A percentile compares a stretch with the other conserved stretches of the same genome.
Conservation (phyloP, 1,140 invertebrate genomes). For the Zaprionus africanus region DNA sequence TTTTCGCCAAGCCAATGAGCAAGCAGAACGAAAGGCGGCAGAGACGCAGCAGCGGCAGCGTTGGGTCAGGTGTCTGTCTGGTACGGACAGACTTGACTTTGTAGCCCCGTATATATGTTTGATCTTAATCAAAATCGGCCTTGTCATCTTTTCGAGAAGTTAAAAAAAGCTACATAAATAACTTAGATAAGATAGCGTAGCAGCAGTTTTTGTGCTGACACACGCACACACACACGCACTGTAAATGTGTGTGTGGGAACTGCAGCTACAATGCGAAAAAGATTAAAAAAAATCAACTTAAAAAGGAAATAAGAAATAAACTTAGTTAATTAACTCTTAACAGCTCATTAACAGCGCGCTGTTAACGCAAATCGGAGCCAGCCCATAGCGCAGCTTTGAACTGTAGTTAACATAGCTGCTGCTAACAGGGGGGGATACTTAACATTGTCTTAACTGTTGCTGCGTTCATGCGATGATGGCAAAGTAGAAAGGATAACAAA, state of each 20-base stretch:
- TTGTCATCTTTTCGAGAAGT: not conserved
- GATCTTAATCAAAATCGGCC: slow-evolving; percentile 6
- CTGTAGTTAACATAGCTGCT: slow-evolving; percentile 7
- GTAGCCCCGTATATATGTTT: slow-evolving; percentile 8
- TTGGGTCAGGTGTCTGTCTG: slow-evolving; percentile 2
- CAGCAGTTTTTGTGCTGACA: not conserved
- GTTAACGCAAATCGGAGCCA: slow-evolving; percentile 8
- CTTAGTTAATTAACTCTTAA: slow-evolving; percentile 4
- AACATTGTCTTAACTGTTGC: not conserved
- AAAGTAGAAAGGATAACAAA: not conserved
- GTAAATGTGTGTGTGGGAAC: not conserved
- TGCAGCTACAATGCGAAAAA: not conserved
- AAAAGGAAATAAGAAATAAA: not conserved
- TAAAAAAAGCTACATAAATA: not conserved
- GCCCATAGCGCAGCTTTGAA: not conserved
- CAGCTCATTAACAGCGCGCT: not conserved
- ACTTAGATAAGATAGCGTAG: not conserved
- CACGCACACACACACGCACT: not conserved
- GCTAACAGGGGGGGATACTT: not conserved
- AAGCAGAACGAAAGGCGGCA: not conserved
- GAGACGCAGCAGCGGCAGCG: not conserved
- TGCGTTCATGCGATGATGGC: not conserved
- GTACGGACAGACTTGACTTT: not conserved
- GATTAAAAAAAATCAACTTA: not conserved
- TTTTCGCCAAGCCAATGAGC: slow-evolving; percentile 52